These are phyloP conservation scores for Lindbergichthys nudifrons DNA, from an alignment of 2,797 vertebrate genomes.

Conservation along the genomic window DNA sequence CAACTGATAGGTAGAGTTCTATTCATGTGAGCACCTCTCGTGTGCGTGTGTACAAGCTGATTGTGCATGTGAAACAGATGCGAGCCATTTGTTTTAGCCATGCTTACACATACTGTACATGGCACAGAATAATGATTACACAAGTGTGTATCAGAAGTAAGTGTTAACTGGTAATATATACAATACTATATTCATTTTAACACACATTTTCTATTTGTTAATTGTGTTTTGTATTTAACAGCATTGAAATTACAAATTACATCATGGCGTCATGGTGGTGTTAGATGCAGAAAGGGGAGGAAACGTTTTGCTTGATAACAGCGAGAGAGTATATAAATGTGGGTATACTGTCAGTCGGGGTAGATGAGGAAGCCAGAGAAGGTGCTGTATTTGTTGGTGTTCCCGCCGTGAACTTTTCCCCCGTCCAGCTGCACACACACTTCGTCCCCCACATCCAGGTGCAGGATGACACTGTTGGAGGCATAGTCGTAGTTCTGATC, in stretches of 20 bases:
- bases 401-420: constrained; percentile 95
- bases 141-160: constrained; percentile 55
- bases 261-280: constrained; percentile 32
- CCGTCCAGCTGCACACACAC: constrained; percentile 95
- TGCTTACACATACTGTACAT: constrained; percentile 62
- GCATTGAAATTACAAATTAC: constrained; percentile 46
- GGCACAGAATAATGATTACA: constrained; percentile 58
- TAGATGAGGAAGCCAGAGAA: constrained; percentile 97
- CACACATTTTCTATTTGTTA: constrained; percentile 53
- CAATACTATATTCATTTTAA: constrained; percentile 65
- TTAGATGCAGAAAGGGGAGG: constrained; percentile 52
- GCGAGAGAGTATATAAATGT: constrained; percentile 6
- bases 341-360: constrained; percentile 86
- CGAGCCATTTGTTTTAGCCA: constrained; percentile 41
- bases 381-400: constrained; percentile 98
- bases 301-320: constrained; percentile 56
- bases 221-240: constrained; percentile 25
- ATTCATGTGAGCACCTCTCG: constrained; percentile 20
- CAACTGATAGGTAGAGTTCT: constrained; percentile 48
- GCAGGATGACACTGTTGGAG: constrained; percentile 95
- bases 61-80: constrained; percentile 36
- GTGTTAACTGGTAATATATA: constrained; percentile 66
- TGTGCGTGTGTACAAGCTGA: constrained; percentile 16
- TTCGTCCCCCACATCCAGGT: constrained; percentile 94
- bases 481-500: constrained; percentile 98